Evolutionary conservation across 2,888 invertebrate genomes (phyloP), one percentile per base, ranked within the genome.

Genomic region (Caradrina kadenii): DNA sequence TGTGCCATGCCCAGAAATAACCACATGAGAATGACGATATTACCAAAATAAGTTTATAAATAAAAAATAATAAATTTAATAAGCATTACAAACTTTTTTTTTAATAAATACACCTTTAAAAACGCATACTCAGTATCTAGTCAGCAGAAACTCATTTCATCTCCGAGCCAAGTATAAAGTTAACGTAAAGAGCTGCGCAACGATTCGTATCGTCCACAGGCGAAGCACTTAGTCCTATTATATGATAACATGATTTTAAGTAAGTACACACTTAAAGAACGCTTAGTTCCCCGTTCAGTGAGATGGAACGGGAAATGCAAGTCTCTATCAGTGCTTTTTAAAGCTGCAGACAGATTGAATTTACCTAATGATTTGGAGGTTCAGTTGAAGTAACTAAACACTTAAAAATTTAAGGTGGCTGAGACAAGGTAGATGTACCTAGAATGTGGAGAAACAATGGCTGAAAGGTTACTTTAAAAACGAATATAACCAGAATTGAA

Each of bases 161-260:
- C 35, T 65, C 54, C 1, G 10, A 56, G n/a, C 61, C 15, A 60
- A 80, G 77, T 65, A 65, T 60, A 45, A 56, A 76, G 76, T 65
- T 56, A 60, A 65, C 45, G 22, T 54, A 54, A 65, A 68, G 54
- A 72, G 69, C 56, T 60, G 66, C 52, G 77, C 68, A 84, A 86
- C 77, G 82, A 78, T 72, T 67, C 79, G 68, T 84, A 59, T 67
- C 80, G 63, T 78, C 72, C 66, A 35, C 65, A 49, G 10, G 42
- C 69, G 54, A 19, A 82, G 76, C 82, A 82, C 80, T 82, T 72
- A 73, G 65, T 66, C 61, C 71, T 69, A 78, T 80, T 73, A 72
- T 59, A 79, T 74, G 61, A 71, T 73, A 79, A 71, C 66, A 75
- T 71, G 58, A 79, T 71, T 53, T 64, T 75, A 68, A 69, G 70